These are phyloP conservation scores for Parazoanthus swiftii DNA, from an alignment of 92 coral and sea anemone species.

Conservation along the genomic window DNA sequence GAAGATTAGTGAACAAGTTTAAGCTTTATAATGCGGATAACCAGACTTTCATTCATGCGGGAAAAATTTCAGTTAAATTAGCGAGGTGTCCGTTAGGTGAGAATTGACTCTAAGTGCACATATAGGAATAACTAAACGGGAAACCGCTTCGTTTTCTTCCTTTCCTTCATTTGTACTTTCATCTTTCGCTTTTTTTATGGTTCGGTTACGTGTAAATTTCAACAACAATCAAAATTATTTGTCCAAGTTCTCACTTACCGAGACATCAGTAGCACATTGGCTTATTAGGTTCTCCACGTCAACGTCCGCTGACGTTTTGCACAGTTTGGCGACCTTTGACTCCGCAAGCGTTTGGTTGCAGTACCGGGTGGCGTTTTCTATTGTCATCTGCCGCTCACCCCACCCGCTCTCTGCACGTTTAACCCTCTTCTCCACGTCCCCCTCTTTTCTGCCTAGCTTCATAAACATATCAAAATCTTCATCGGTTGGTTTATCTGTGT, in stretches of 20 bases:
- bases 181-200: too few species aligned
- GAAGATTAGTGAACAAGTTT: too few species aligned
- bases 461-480: conserved; percentile 35
- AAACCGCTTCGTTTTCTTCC: too few species aligned
- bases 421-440: background rate
- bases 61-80: too few species aligned
- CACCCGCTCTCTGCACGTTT: conserved; percentile 1
- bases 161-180: too few species aligned
- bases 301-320: conserved; percentile 56
- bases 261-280: conserved; percentile 56
- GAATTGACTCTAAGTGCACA: too few species aligned
- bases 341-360: conserved; percentile 54
- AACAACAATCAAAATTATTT: background rate
- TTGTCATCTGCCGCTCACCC: conserved; percentile 44
- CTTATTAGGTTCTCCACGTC: conserved; percentile 46
- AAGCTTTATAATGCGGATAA: too few species aligned
- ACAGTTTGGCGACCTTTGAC: conserved; percentile 56
- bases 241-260: conserved; percentile 47
- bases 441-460: background rate
- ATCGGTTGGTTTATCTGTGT: conserved; percentile 35
- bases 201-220: too few species aligned
- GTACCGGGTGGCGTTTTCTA: conserved; percentile 62
- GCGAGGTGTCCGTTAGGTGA: too few species aligned
- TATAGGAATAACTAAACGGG: too few species aligned
- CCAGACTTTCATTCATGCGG: too few species aligned